Conservation (phyloP, 2,113 vertebrate genomes). For the Saguinus midas region DNA sequence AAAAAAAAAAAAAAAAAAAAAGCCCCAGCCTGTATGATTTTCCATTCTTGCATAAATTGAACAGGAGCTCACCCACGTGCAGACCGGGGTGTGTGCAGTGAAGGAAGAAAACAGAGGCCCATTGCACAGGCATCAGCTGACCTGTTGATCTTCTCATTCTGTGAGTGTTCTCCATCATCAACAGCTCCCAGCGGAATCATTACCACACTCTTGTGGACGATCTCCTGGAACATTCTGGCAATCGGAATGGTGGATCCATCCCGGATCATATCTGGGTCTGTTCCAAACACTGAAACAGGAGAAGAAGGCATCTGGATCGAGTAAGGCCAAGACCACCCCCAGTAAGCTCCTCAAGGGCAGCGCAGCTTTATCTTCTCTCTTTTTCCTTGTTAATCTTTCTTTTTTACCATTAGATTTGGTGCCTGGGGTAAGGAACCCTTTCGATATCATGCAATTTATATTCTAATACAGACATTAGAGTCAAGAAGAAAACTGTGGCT, state of each 20-base stretch:
- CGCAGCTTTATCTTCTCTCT: not conserved
- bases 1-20: no score
- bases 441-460: not conserved
- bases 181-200: conserved; percentile 85
- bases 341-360: not conserved
- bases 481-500: not conserved
- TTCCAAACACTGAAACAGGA: conserved; percentile 84
- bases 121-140: not conserved
- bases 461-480: not conserved
- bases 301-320: not conserved
- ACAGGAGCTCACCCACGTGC: accelerated
- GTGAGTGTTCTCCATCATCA: conserved; percentile 85
- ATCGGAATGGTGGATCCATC: conserved; percentile 87
- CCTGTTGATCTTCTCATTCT: conserved; percentile 90
- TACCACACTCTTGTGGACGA: conserved; percentile 82
- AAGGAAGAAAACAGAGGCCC: accelerated
- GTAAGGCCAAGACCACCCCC: not conserved
- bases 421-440: not conserved
- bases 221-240: conserved; percentile 82
- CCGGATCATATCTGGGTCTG: conserved; percentile 85
- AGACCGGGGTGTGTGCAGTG: no score
- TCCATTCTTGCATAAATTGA: no score
- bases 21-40: accelerated
- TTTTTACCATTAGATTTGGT: not conserved
- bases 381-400: not conserved